Evolutionary conservation across 2,797 vertebrate genomes (phyloP), one percentile per base, ranked within the genome.

Genomic region (Anomalospiza imberbis): DNA sequence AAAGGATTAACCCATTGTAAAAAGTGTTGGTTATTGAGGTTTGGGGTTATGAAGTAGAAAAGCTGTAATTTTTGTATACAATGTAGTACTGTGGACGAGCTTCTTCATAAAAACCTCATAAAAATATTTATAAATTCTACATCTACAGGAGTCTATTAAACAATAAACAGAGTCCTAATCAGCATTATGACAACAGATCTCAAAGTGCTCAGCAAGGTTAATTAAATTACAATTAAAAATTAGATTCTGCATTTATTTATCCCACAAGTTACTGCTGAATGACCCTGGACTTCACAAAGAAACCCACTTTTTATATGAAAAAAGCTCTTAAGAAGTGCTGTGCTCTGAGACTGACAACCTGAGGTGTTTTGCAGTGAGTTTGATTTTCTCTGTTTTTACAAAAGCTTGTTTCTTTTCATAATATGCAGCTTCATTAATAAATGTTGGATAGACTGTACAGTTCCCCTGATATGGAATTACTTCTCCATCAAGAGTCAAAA

Each of bases 341-440:
- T 82, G 54, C 12, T 94, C 74, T 96, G 91, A 70, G 61, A 55
- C 34, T 75, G 68, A 90, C 42, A 67, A 95, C 89, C 94, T 97
- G 96, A 99, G 97, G 44, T 97, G 95, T 57, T 97, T 98, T 36
- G 98, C 98, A 18, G 91, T 97, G 95, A 99, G 95, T 54, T 97
- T 98, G 91, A 98, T 97, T 97, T 98, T 98, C 62, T 97, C 97
- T 28, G 99, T 99, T 96, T 98, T 99, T 17, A 99, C 96, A 72
- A 99, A 99, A 10, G 99, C 99, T 97, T 99, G 99, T 83, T 99
- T 98, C 97, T 99, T 99, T 95, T 99, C 99, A 74, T 99, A 99
- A 97, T 99, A 99, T 10, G 99, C 99, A 1, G 99, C 99, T 97
- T 99, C 99, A 2, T 99, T 99, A 95, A 99, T 98, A 96, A 99